Evolutionary conservation across 1,140 invertebrate genomes (phyloP), one percentile per base, ranked within the genome.

Genomic region (Aphis craccivora): DNA sequence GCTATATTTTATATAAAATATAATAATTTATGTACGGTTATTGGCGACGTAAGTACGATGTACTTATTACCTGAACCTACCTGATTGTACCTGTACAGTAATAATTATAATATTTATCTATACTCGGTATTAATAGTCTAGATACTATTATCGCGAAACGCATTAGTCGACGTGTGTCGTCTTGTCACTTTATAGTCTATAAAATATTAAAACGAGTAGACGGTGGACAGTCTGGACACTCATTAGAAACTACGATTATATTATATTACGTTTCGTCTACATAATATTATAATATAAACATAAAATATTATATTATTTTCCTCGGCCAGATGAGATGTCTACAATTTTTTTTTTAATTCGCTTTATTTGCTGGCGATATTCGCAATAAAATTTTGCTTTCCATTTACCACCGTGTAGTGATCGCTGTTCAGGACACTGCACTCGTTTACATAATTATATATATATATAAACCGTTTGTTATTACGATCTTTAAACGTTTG

Each of bases 231-330:
- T 76, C n/a, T 14, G 60, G 60, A 76, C 60, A 76, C 60, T 76
- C n/a, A 76, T 76, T 76, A 30, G 8, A 4, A 1, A 53, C 53
- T 53, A 53, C 11, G 11, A n/a, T 18, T 18, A 18, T 76, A n/a
- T 18, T 18, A 76, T 76, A 76, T 76, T 76, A 18, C 60, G 14
- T 5, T 76, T 76, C 60, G 60, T 76, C 60, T 76, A n/a, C 14
- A 67, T 60, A 60, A 9, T 55, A 25, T 55, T 51, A 20, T 60
- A n/a, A 14, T n/a, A n/a, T n/a, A 35, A 18, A 76, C 60, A 35
- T 76, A 76, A 76, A 76, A 76, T n/a, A n/a, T 76, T 76, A 76
- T 76, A 76, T 76, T 76, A 76, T 76, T n/a, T n/a, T n/a, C 11
- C 14, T 0, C 60, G 11, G 37, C 37, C 37, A 40, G 37, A 14